Evolutionary conservation across 2,113 vertebrate species (phyloP).

Genomic region (Polypterus bichir): DNA sequence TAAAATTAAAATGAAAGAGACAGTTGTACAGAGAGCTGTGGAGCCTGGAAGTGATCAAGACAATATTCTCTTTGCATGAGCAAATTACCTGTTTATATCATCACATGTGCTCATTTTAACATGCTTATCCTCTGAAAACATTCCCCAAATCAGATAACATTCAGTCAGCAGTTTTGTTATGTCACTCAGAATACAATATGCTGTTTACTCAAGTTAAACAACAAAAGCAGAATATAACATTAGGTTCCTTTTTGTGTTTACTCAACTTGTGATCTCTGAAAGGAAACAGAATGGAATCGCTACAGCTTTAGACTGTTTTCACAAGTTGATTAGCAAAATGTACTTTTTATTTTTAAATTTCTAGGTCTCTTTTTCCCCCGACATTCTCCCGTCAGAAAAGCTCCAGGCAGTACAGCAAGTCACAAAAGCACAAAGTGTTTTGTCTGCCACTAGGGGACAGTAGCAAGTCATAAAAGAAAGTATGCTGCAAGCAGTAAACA

Average conservation of each 20-base stretch:
- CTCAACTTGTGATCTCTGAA: constrained; percentile 55
- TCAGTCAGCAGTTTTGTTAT: constrained; percentile 67
- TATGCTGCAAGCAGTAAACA: constrained; percentile 71
- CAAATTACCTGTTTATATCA: constrained; percentile 59
- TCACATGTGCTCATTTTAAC: constrained; percentile 62
- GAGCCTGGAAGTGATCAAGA: constrained; percentile 13
- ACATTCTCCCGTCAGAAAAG: no score
- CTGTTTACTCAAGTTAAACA: constrained; percentile 66
- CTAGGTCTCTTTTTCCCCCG: no score
- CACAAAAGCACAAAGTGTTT: constrained; percentile 8
- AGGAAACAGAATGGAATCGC: constrained; percentile 64
- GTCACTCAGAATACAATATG: constrained; percentile 69
- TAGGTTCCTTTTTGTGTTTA: constrained; percentile 72
- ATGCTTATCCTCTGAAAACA: constrained; percentile 56
- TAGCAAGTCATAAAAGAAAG: constrained; percentile 85
- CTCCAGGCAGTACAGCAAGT: no score
- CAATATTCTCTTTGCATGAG: constrained; percentile 28
- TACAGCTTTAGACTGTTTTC: constrained; percentile 54
- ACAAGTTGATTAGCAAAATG: constrained; percentile 28
- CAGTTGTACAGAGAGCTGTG: no score
- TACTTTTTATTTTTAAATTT: no score
- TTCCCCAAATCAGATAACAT: constrained; percentile 76
- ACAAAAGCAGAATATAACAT: constrained; percentile 64
- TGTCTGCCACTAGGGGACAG: constrained; percentile 88
- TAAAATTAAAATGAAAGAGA: no score